Evolutionary conservation across 2,888 invertebrate genomes (phyloP).

Genomic region (Cosmopolites sordidus): DNA sequence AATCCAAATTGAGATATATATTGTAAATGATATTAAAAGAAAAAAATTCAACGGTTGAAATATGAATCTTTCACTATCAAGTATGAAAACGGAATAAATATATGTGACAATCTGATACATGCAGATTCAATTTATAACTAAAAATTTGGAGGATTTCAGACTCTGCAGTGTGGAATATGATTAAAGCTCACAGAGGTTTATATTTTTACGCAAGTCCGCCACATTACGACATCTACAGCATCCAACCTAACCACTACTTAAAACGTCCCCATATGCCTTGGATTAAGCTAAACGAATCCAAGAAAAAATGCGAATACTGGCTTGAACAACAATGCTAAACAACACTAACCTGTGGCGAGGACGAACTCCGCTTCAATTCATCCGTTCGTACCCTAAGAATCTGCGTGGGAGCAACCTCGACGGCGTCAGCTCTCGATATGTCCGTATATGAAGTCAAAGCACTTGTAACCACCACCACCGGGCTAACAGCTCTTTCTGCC

Average conservation of each 20-base stretch:
- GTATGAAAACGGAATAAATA: too few species aligned
- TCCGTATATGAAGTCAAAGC: constrained; percentile 41
- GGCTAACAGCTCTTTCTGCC: constrained; percentile 43
- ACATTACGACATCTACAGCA: constrained; percentile 31
- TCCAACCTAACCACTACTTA: constrained; percentile 32
- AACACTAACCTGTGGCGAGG: constrained; percentile 57
- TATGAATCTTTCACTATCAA: too few species aligned
- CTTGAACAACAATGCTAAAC: constrained; percentile 28
- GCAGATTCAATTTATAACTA: background rate
- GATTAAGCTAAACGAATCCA: constrained; percentile 35
- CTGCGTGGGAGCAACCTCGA: constrained; percentile 34
- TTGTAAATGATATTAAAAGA: too few species aligned
- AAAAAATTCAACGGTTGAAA: too few species aligned
- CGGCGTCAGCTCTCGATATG: constrained; percentile 35
- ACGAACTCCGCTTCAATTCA: constrained; percentile 58
- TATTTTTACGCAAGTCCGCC: constrained; percentile 34
- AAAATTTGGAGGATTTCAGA: constrained; percentile 10
- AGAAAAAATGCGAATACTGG: constrained; percentile 41
- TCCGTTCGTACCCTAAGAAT: constrained; percentile 54
- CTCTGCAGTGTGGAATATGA: constrained; percentile 34
- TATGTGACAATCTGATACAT: too few species aligned
- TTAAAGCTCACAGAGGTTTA: constrained; percentile 28
- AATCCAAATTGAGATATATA: too few species aligned
- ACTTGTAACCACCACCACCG: constrained; percentile 46
- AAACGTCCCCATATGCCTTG: constrained; percentile 35